Evolutionary conservation across 2,888 invertebrate genomes (phyloP).

Genomic region (Metallyticus violacea): DNA sequence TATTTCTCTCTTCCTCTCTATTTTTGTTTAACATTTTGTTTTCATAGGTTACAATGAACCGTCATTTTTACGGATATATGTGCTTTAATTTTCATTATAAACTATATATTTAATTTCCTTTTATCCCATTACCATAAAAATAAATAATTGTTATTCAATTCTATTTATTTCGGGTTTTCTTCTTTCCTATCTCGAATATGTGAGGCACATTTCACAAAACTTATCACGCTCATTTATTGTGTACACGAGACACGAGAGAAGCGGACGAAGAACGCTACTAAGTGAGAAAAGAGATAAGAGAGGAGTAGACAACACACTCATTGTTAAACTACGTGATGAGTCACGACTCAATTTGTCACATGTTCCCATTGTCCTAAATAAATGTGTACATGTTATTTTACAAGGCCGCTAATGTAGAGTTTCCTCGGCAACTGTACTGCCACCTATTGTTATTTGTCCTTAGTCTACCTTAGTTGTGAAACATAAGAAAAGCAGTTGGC

Average conservation of each 20-base stretch:
- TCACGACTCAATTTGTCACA: not conserved
- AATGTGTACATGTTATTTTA: not conserved
- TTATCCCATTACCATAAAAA: too few relatives aligned
- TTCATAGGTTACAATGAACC: too few relatives aligned
- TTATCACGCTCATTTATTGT: not conserved
- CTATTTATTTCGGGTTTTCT: not conserved
- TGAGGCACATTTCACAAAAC: not conserved
- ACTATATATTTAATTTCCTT: too few relatives aligned
- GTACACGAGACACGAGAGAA: not conserved
- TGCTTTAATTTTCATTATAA: too few relatives aligned
- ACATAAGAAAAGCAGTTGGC: not conserved
- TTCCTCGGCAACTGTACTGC: not conserved
- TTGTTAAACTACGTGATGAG: not conserved
- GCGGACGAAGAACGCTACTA: too few relatives aligned
- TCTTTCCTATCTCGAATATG: not conserved
- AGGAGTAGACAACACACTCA: not conserved
- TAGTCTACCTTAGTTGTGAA: not conserved
- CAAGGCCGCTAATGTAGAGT: not conserved
- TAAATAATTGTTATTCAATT: too few relatives aligned
- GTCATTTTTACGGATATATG: too few relatives aligned
- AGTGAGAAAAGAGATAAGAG: not conserved
- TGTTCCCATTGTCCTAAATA: slow-evolving; percentile 9
- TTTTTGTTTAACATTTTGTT: too few relatives aligned
- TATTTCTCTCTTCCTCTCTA: too few relatives aligned
- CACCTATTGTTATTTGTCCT: not conserved